Evolutionary conservation across 2,888 invertebrate species (phyloP).

Genomic region (Camponotus fellah): DNA sequence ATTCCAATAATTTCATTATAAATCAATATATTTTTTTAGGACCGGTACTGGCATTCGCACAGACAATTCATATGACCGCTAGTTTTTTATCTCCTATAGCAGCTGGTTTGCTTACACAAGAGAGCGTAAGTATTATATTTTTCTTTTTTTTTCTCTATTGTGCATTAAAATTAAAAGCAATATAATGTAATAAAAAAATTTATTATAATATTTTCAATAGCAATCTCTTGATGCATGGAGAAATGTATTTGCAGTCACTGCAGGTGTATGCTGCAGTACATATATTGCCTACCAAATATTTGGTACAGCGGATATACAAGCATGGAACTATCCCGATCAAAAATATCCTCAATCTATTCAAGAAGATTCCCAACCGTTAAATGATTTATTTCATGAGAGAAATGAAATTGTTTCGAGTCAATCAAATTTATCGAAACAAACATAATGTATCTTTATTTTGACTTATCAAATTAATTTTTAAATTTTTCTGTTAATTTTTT

Average conservation of each 20-base stretch:
- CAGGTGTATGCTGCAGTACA: conserved; percentile 88
- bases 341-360: conserved; percentile 79
- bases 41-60: conserved; percentile 91
- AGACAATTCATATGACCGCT: conserved; percentile 93
- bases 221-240: conserved; percentile 88
- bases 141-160: conserved; percentile 15
- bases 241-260: conserved; percentile 89
- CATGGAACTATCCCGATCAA: conserved; percentile 87
- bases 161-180: conserved; percentile 6
- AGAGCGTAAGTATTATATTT: conserved; percentile 86
- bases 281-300: conserved; percentile 90
- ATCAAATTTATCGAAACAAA: conserved; percentile 72
- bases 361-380: conserved; percentile 83
- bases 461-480: not conserved
- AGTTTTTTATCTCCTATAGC: conserved; percentile 90
- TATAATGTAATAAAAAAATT: not conserved
- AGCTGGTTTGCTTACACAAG: conserved; percentile 88
- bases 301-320: conserved; percentile 89
- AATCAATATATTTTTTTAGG: conserved; percentile 78
- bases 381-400: conserved; percentile 78
- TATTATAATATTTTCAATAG: conserved; percentile 69
- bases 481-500: not conserved
- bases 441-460: conserved; percentile 68
- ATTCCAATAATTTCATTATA: too few species aligned
- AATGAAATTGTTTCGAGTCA: conserved; percentile 74